Conservation (phyloP, 2,797 vertebrate genomes). For the Notamacropus eugenii region DNA sequence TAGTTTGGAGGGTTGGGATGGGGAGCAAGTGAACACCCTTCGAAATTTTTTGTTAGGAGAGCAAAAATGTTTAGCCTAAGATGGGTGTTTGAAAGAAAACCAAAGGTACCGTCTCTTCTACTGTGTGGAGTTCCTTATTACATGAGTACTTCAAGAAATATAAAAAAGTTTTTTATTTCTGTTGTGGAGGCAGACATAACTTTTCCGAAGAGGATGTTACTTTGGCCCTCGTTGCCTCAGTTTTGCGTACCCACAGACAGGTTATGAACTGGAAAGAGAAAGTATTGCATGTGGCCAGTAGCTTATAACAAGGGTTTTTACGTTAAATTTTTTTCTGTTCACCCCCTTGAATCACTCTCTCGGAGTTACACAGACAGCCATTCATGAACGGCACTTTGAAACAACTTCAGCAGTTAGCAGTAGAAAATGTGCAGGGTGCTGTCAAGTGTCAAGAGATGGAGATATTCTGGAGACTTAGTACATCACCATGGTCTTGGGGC, state of each 20-base stretch:
- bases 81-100: slow-evolving; percentile 10
- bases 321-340: slow-evolving; percentile 5
- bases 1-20: no score
- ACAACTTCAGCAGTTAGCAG: slow-evolving; percentile 31
- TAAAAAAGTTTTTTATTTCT: slow-evolving; percentile 20
- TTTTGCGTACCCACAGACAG: slow-evolving; percentile 8
- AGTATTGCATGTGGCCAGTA: neutral
- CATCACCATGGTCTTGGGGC: slow-evolving; percentile 35
- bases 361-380: neutral
- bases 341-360: neutral
- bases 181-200: neutral
- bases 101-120: slow-evolving; percentile 3
- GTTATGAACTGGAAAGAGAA: slow-evolving; percentile 36
- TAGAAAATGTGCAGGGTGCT: slow-evolving; percentile 34
- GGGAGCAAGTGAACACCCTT: neutral
- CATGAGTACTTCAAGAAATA: neutral
- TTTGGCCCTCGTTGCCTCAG: neutral
- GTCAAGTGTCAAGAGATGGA: slow-evolving; percentile 4
- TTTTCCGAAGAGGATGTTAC: neutral
- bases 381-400: slow-evolving; percentile 45
- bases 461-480: slow-evolving; percentile 3
- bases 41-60: neutral
- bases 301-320: slow-evolving; percentile 17
- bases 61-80: neutral
- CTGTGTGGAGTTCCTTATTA: slow-evolving; percentile 2